Evolutionary conservation across 2,797 vertebrate genomes (phyloP).

Genomic region (Ammospiza maritima): DNA sequence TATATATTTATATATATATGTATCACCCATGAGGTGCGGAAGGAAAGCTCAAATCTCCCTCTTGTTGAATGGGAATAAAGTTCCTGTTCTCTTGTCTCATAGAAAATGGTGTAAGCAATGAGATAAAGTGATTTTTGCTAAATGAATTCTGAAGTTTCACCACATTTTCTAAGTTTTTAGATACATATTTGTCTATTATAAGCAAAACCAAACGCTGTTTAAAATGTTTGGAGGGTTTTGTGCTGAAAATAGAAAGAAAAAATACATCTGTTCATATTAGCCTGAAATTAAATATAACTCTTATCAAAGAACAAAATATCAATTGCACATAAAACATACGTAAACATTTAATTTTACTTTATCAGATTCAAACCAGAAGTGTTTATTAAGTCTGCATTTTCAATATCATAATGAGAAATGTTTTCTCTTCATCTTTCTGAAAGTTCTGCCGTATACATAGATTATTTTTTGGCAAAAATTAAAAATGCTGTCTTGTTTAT

Average conservation of each 20-base stretch:
- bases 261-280: neutral
- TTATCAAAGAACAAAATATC: neutral
- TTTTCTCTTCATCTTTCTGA: neutral
- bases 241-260: neutral
- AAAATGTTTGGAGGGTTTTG: neutral
- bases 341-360: neutral
- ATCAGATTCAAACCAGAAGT: neutral
- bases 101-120: neutral
- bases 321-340: neutral
- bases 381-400: neutral
- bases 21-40: neutral
- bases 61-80: neutral
- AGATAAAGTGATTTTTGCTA: neutral
- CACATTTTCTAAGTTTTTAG: neutral
- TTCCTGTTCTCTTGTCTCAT: neutral
- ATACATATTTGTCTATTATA: neutral
- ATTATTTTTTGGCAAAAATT: neutral
- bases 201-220: neutral
- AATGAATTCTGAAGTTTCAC: neutral
- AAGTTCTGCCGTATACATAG: neutral
- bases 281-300: neutral
- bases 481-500: neutral
- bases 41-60: neutral
- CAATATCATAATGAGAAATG: neutral
- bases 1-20: neutral